phyloP scores from a whole-genome alignment of 1,140 invertebrate species.

The Paralvinella palmiformis region DNA sequence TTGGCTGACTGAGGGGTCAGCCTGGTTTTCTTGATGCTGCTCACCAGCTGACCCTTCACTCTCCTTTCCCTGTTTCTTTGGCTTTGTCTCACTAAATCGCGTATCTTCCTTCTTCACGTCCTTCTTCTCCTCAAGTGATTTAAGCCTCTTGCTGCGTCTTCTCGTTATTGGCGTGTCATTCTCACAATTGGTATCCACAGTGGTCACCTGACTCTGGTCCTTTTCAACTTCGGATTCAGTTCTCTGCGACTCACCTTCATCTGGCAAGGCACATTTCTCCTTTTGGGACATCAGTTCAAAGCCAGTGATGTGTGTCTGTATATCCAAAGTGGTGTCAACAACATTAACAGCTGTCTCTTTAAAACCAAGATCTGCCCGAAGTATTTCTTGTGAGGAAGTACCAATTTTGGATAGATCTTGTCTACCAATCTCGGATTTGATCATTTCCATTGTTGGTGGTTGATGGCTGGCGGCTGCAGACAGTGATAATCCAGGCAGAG shows the following conservation, averaged over 20 bases:
- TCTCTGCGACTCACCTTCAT: too few relatives aligned
- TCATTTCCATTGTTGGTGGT: too few relatives aligned
- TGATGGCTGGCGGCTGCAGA: too few relatives aligned
- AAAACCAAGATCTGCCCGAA: too few relatives aligned
- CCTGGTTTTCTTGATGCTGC: background rate
- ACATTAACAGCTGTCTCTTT: too few relatives aligned
- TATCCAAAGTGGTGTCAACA: too few relatives aligned
- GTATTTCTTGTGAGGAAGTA: too few relatives aligned
- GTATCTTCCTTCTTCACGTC: constrained; percentile 10
- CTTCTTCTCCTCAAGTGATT: constrained; percentile 9
- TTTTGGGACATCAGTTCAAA: too few relatives aligned
- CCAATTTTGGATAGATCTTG: too few relatives aligned
- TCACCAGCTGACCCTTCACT: background rate
- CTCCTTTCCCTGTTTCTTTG: background rate
- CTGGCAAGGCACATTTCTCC: background rate
- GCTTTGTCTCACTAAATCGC: background rate
- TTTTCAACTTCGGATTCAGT: too few relatives aligned
- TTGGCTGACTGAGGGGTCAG: background rate
- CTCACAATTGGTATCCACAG: background rate
- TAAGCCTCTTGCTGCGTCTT: constrained; percentile 2
- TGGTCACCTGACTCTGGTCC: background rate
- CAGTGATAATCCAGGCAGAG: too few relatives aligned
- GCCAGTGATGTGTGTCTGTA: background rate
- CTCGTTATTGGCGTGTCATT: background rate
- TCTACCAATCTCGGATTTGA: too few relatives aligned